A percentile compares a stretch with the other conserved stretches of the same genome.
Evolutionary conservation across 2,797 vertebrate species (phyloP).

Genomic region (Benthosema pterotum): DNA sequence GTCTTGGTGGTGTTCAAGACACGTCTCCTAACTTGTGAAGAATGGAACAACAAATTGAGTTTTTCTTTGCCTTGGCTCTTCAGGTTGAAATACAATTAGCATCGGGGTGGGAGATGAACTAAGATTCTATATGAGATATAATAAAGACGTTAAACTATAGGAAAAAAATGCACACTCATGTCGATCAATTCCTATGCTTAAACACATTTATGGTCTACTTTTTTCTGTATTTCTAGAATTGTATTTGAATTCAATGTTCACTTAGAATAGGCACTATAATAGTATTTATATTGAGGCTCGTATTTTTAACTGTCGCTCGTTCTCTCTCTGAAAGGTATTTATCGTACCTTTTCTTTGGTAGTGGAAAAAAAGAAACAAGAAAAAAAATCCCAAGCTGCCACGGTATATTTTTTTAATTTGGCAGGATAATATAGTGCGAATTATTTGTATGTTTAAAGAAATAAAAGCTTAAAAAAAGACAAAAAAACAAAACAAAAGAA

Average conservation of each 20-base stretch:
- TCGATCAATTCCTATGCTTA: slow-evolving; percentile 99
- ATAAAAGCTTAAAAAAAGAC: slow-evolving; percentile 80
- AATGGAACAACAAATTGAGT: slow-evolving; percentile 63
- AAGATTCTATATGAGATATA: slow-evolving; percentile 91
- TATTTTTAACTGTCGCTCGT: slow-evolving; percentile 99
- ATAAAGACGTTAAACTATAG: slow-evolving; percentile 98
- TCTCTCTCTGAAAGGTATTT: slow-evolving; percentile 96
- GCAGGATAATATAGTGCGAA: slow-evolving; percentile 99
- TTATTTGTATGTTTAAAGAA: slow-evolving; percentile 99
- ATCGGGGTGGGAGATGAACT: slow-evolving; percentile 96
- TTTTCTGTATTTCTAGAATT: slow-evolving; percentile 99
- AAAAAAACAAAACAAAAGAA: slow-evolving; percentile 83
- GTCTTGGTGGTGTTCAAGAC: slow-evolving; percentile 96
- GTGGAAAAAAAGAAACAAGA: slow-evolving; percentile 97
- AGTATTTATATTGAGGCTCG: slow-evolving; percentile 99
- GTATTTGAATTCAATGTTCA: slow-evolving; percentile 99
- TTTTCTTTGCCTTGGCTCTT: slow-evolving; percentile 97
- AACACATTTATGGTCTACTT: slow-evolving; percentile 99
- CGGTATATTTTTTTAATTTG: slow-evolving; percentile 99
- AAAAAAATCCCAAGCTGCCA: slow-evolving; percentile 99
- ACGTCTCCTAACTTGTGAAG: slow-evolving; percentile 83
- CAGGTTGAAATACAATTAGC: slow-evolving; percentile 98
- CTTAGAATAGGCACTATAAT: slow-evolving; percentile 98
- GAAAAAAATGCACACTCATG: slow-evolving; percentile 98
- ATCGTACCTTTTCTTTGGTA: slow-evolving; percentile 97